Base-by-base conservation (phyloP, 2,888 invertebrate genomes). In the Latrodectus hesperus region DNA sequence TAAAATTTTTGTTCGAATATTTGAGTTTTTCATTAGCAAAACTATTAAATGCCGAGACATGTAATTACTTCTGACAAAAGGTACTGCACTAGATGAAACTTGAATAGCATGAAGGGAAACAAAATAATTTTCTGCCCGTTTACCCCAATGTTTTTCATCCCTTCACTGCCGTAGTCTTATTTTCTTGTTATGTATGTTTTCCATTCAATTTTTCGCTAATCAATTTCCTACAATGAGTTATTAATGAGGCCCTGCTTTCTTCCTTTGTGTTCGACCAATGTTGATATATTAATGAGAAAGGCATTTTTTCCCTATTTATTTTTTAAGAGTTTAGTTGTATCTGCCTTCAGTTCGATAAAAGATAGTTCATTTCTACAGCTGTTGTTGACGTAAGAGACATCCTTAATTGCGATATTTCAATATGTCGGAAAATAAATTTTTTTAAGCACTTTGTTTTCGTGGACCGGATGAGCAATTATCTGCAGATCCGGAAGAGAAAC, bases 61-160 rank as follows among this genome's bases (percentile, higher is more conserved):
- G 55, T 84, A 84, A 84, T 84, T 84, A 84, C 53, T n/a, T 26
- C 10, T 53, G 26, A 83, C 83, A 83, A 83, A 83, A 72, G 75
- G 49, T 67, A 73, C 26, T 68, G 64, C 22, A 38, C 64, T 16
- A 22, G 38, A 64, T 17, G 51, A 64, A 64, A 22, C n/a, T 71
- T 71, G 53, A 68, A 70, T 55, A 71, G 71, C 49, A 65, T 38
- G 60, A 53, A 75, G 65, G 67, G 67, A 38, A 71, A 71, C 11
- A 73, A 77, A 77, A 68, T 51, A 53, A 68, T 26, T 52, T 77
- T 68, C 73, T 17, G 52, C 17, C 22, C 72, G 16, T 52, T 52
- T 51, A 64, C 26, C 52, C 51, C 17, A 8, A 26, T 26, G n/a
- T 12, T n/a, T 9, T 60, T 65, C 60, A 70, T 70, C 10, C 17